Conservation (phyloP, 2,797 vertebrate genomes). For the Danio choprae region DNA sequence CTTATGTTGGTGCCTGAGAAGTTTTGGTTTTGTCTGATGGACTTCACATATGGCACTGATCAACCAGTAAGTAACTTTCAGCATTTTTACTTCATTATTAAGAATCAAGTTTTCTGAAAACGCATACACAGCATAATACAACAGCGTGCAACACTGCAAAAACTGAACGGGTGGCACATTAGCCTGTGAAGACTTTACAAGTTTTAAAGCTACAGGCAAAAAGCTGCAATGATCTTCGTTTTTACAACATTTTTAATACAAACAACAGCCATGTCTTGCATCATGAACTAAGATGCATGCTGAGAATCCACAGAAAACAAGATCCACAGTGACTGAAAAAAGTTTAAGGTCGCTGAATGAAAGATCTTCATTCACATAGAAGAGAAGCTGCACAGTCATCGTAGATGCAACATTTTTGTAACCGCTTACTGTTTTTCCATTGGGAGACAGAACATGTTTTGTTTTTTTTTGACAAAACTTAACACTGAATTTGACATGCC, state of each 20-base stretch:
- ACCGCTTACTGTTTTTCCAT: background rate
- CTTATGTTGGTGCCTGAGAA: background rate
- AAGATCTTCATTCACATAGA: background rate
- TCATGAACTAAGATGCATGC: background rate
- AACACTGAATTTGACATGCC: background rate
- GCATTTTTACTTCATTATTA: background rate
- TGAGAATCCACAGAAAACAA: background rate
- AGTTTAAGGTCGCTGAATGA: background rate
- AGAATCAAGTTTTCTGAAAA: background rate
- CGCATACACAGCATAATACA: background rate
- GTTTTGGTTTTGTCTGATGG: slow-evolving; percentile 3
- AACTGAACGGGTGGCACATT: background rate
- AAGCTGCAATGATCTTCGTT: background rate
- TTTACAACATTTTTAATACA: background rate
- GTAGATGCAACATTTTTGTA: background rate
- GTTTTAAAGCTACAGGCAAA: background rate
- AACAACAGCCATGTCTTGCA: background rate
- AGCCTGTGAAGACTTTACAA: background rate
- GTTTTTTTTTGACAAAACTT: no score
- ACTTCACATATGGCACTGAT: slow-evolving; percentile 17
- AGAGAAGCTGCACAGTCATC: background rate
- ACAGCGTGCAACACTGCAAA: background rate
- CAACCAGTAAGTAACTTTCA: background rate
- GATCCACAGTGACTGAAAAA: background rate
- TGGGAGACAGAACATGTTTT: background rate